Conservation (phyloP, 37 sponge, comb jelly and placozoan species). For the Oopsacas minuta region DNA sequence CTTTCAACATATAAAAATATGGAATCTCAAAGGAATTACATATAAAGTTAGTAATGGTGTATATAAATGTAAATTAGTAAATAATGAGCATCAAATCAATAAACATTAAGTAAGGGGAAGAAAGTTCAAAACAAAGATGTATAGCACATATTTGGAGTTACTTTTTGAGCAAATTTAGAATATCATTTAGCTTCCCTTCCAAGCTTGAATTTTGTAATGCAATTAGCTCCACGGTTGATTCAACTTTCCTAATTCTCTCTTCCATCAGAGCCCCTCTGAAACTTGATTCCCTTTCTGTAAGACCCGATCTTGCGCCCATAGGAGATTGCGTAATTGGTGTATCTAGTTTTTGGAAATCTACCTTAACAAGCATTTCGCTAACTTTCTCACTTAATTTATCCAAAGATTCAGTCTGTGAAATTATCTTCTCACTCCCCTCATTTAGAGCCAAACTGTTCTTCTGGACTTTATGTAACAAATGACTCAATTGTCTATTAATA, state of each 20-base stretch:
- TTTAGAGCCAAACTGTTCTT: neutral
- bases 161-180: neutral
- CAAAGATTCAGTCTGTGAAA: neutral
- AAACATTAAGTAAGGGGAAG: no score
- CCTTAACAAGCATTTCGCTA: neutral
- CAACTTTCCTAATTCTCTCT: neutral
- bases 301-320: neutral
- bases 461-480: neutral
- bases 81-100: no score
- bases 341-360: neutral
- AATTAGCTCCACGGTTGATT: neutral
- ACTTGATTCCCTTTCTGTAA: neutral
- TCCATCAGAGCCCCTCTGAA: neutral
- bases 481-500: neutral
- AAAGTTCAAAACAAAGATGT: no score
- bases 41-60: no score
- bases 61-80: no score
- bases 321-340: no score
- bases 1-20: no score
- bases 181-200: neutral
- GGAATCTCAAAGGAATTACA: no score
- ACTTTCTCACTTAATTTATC: neutral
- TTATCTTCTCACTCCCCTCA: neutral
- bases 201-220: neutral
- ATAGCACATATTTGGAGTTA: no score